Evolutionary conservation across 1,140 invertebrate genomes (phyloP).

Genomic region (Drosophila insularis): DNA sequence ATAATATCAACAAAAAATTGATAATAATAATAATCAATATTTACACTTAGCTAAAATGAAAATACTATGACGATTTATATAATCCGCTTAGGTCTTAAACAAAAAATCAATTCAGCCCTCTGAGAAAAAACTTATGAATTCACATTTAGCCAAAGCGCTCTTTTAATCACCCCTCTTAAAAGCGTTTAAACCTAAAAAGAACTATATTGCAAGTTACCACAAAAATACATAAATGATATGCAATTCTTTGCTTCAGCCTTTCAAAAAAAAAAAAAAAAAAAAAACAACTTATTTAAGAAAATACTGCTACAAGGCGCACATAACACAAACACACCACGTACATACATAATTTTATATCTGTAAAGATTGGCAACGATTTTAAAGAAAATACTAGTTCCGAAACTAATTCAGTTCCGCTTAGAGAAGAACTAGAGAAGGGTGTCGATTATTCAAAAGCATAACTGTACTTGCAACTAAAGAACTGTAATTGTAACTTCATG

Average conservation of each 20-base stretch:
- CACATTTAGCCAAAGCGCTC: not conserved
- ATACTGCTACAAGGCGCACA: not conserved
- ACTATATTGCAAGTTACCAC: not conserved
- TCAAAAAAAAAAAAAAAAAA: not conserved
- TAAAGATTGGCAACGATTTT: not conserved
- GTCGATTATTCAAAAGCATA: not conserved
- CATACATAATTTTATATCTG: not conserved
- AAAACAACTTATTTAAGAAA: constrained; percentile 3
- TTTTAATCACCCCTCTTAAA: not conserved
- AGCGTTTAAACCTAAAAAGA: too few relatives aligned
- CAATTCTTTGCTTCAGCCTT: constrained; percentile 28
- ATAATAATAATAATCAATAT: constrained; percentile 69
- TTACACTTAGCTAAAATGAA: constrained; percentile 18
- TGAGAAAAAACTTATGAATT: not conserved
- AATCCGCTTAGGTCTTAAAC: constrained; percentile 16
- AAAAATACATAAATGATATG: constrained; percentile 20
- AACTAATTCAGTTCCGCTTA: not conserved
- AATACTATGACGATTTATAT: constrained; percentile 14
- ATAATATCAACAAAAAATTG: constrained; percentile 37
- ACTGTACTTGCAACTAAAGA: constrained; percentile 14
- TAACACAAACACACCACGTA: not conserved
- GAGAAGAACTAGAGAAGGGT: not conserved
- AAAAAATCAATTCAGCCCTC: constrained; percentile 5
- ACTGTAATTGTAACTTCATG: constrained; percentile 70
- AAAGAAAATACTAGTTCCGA: not conserved